Evolutionary conservation across 2,113 vertebrate species (phyloP).

Genomic region (Laticauda laticaudata): DNA sequence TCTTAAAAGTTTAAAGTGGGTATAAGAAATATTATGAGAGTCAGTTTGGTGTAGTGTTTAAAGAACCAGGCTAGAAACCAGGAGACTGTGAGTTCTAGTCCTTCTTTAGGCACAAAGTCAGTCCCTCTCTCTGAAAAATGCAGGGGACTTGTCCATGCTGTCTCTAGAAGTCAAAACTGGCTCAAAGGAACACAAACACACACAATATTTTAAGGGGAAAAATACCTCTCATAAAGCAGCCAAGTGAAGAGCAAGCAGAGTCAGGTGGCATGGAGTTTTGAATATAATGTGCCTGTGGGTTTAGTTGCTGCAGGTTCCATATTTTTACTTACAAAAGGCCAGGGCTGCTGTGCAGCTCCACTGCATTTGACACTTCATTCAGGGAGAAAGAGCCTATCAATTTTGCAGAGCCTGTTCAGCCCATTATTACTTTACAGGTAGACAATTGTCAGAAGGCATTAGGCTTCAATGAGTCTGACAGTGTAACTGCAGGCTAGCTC

Average conservation of each 20-base stretch:
- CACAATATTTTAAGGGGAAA: background rate
- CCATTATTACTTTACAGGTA: slow-evolving; percentile 72
- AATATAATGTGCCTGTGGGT: background rate
- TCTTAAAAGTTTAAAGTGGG: background rate
- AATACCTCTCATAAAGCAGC: background rate
- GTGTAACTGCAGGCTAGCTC: slow-evolving; percentile 75
- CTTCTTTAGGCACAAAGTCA: background rate
- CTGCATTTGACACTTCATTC: slow-evolving; percentile 46
- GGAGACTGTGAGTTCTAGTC: background rate
- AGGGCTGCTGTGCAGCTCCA: slow-evolving; percentile 13
- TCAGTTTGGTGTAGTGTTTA: background rate
- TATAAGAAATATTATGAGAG: background rate
- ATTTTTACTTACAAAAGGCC: slow-evolving; percentile 16
- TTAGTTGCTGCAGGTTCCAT: background rate
- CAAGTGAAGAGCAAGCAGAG: background rate
- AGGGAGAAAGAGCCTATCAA: slow-evolving; percentile 66
- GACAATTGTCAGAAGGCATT: slow-evolving; percentile 82
- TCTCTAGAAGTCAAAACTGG: background rate
- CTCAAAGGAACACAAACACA: background rate
- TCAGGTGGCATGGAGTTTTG: background rate
- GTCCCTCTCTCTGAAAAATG: background rate
- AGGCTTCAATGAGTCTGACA: slow-evolving; percentile 68
- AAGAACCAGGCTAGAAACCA: background rate
- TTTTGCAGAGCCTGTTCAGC: slow-evolving; percentile 75
- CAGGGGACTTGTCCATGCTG: background rate